phyloP scores from a whole-genome alignment of 1,140 invertebrate genomes.

The Drosophila pandora region DNA sequence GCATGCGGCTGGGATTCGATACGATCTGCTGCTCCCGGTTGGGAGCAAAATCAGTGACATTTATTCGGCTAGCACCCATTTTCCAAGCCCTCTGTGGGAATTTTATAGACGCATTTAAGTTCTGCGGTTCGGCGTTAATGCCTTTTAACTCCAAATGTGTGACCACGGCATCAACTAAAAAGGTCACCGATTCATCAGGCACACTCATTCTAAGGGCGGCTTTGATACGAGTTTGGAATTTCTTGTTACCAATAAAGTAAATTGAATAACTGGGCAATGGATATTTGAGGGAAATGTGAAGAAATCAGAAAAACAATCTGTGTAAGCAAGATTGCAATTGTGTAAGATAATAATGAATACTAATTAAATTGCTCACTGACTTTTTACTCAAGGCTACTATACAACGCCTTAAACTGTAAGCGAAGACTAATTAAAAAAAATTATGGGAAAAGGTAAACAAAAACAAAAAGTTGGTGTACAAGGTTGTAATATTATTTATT shows the following conservation, averaged over 20 bases:
- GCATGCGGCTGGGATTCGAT: not conserved
- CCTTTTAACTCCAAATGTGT: not conserved
- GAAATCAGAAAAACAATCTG: not conserved
- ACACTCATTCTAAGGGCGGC: not conserved
- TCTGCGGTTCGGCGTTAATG: not conserved
- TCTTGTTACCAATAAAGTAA: not conserved
- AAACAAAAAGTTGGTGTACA: too few relatives aligned
- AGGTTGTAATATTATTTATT: too few relatives aligned
- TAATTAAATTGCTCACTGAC: not conserved
- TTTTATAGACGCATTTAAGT: not conserved
- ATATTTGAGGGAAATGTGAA: not conserved
- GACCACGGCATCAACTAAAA: not conserved
- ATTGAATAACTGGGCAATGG: not conserved
- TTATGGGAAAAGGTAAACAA: too few relatives aligned
- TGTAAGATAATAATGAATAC: not conserved
- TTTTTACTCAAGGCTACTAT: not conserved
- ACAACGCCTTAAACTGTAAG: not conserved
- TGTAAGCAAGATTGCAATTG: not conserved
- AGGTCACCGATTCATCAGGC: not conserved
- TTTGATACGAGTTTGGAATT: not conserved
- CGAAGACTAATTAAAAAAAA: not conserved
- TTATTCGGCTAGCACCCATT: conserved; percentile 35
- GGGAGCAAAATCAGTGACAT: conserved; percentile 43
- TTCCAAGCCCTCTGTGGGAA: not conserved
- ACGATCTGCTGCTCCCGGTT: conserved; percentile 8